Conservation (phyloP, 2,113 vertebrate genomes). For the Diglossa brunneiventris region DNA sequence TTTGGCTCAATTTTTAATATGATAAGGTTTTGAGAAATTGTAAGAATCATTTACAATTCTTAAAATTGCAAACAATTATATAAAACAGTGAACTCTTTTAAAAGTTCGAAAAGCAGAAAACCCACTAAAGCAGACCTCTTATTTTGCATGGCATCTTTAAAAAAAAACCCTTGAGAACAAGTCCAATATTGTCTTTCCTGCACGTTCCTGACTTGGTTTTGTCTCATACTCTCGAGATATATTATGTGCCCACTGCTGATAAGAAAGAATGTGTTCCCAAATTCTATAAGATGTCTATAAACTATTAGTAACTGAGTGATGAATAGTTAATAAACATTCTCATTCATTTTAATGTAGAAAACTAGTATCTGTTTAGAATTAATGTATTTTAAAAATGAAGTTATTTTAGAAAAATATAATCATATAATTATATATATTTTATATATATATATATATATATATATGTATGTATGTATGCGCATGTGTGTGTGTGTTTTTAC, state of each 20-base stretch:
- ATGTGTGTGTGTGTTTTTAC: not conserved
- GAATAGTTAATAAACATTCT: not conserved
- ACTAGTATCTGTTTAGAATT: not conserved
- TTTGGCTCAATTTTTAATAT: not conserved
- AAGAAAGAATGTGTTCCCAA: not conserved
- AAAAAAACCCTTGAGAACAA: not conserved
- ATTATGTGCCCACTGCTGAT: not conserved
- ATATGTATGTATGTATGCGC: accelerated
- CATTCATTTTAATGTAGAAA: not conserved
- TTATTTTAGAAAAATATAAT: not conserved
- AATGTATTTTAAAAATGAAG: not conserved
- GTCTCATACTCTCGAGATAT: not conserved
- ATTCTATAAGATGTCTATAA: not conserved
- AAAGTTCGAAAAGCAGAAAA: not conserved
- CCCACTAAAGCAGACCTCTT: not conserved
- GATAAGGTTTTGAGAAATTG: not conserved
- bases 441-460: too few relatives aligned
- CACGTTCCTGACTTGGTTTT: not conserved
- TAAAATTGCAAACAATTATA: too few relatives aligned
- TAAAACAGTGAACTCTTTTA: not conserved
- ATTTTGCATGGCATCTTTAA: not conserved
- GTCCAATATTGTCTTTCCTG: not conserved
- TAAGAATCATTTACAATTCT: not conserved
- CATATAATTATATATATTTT: not conserved
- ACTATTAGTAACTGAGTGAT: not conserved